phyloP scores from a whole-genome alignment of 1,140 invertebrate genomes.

The Zaprionus kolodkinae region DNA sequence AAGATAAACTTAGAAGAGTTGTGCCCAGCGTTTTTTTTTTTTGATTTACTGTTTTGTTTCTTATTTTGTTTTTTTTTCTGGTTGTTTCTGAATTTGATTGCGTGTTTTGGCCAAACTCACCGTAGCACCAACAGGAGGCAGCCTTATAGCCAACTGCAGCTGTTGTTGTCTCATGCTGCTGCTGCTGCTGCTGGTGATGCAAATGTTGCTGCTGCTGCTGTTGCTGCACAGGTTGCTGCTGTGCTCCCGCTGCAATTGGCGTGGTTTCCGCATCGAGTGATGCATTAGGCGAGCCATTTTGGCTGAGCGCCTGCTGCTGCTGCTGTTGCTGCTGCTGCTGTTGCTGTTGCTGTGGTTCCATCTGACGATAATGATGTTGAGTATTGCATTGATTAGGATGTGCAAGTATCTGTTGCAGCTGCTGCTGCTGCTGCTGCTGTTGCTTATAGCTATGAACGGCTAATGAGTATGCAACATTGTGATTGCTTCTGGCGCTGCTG shows the following conservation, averaged over 20 bases:
- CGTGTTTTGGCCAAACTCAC: slow-evolving; percentile 78
- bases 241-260: slow-evolving; percentile 17
- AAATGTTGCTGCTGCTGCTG: slow-evolving; percentile 32
- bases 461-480: slow-evolving; percentile 63
- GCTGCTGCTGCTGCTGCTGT: slow-evolving; percentile 55
- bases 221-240: slow-evolving; percentile 28
- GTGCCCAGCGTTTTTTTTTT: slow-evolving; percentile 58
- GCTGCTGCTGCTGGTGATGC: slow-evolving; percentile 22
- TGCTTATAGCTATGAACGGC: slow-evolving; percentile 65
- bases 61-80: slow-evolving; percentile 17
- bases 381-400: slow-evolving; percentile 62
- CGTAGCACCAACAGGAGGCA: slow-evolving; percentile 84
- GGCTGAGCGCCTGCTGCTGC: slow-evolving; percentile 40
- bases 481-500: slow-evolving; percentile 37
- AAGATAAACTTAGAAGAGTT: slow-evolving; percentile 60
- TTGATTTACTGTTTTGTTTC: slow-evolving; percentile 35
- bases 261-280: slow-evolving; percentile 43
- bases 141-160: slow-evolving; percentile 62
- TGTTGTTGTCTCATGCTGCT: slow-evolving; percentile 36
- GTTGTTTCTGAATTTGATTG: slow-evolving; percentile 70
- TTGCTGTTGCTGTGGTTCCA: slow-evolving; percentile 59
- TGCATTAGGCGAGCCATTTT: slow-evolving; percentile 59
- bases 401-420: slow-evolving; percentile 35
- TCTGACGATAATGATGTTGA: slow-evolving; percentile 64
- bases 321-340: slow-evolving; percentile 14